Conservation (phyloP, 2,888 invertebrate species). For the Cheilosia scutellata region DNA sequence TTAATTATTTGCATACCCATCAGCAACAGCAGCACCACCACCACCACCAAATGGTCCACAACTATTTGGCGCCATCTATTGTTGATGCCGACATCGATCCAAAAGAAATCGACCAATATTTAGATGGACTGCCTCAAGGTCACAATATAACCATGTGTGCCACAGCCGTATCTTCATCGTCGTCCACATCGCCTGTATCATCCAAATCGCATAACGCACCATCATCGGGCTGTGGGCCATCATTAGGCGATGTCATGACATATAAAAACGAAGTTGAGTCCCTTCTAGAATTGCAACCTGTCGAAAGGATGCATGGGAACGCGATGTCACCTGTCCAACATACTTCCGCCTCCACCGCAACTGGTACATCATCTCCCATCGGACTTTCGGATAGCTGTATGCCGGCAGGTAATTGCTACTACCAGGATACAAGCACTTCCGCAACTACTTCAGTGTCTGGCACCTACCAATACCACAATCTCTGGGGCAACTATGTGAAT, state of each 20-base stretch:
- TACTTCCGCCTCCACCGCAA: slow-evolving; percentile 4
- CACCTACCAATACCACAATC: slow-evolving; percentile 79
- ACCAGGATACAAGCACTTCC: slow-evolving; percentile 64
- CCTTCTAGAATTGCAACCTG: slow-evolving; percentile 78
- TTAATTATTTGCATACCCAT: slow-evolving; percentile 81
- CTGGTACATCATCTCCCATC: slow-evolving; percentile 31
- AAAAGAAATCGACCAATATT: slow-evolving; percentile 84
- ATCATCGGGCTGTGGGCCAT: slow-evolving; percentile 45
- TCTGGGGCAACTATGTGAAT: slow-evolving; percentile 82
- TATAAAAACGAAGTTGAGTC: slow-evolving; percentile 77
- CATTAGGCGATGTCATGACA: slow-evolving; percentile 44
- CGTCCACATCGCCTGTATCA: slow-evolving; percentile 65
- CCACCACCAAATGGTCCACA: slow-evolving; percentile 67
- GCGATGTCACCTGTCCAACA: slow-evolving; percentile 52
- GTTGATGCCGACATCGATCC: slow-evolving; percentile 81
- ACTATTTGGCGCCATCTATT: slow-evolving; percentile 75
- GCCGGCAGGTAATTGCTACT: slow-evolving; percentile 55
- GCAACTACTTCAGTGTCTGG: slow-evolving; percentile 77
- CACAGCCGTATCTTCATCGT: slow-evolving; percentile 50
- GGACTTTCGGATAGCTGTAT: slow-evolving; percentile 52
- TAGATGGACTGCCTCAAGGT: slow-evolving; percentile 82
- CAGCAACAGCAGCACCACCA: slow-evolving; percentile 57
- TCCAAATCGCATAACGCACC: slow-evolving; percentile 50
- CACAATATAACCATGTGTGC: slow-evolving; percentile 77
- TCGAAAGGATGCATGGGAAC: slow-evolving; percentile 65